Evolutionary conservation across 92 coral and sea anemone genomes (phyloP).

Genomic region (Meandrina meandrites): DNA sequence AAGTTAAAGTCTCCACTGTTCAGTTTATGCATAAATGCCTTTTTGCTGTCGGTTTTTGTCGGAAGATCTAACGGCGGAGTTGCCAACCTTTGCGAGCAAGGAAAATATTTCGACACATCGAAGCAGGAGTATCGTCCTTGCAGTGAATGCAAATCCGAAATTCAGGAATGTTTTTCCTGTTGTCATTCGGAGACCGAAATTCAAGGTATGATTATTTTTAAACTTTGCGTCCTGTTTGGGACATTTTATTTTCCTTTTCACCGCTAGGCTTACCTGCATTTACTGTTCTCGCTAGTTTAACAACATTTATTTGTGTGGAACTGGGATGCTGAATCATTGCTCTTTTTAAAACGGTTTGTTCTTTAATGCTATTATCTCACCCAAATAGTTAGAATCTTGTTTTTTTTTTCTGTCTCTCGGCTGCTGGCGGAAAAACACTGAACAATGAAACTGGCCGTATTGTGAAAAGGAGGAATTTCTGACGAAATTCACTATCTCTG

Average conservation of each 20-base stretch:
- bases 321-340: not conserved
- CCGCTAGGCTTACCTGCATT: not conserved
- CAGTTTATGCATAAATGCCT: not conserved
- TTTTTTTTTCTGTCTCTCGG: not conserved
- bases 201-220: slow-evolving; percentile 30
- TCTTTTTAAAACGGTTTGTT: not conserved
- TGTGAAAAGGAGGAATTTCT: not conserved
- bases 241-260: not conserved
- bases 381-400: not conserved
- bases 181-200: slow-evolving; percentile 20
- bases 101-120: slow-evolving; percentile 42
- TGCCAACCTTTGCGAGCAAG: slow-evolving; percentile 42
- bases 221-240: not conserved
- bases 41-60: not conserved
- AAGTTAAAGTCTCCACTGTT: not conserved
- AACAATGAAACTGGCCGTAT: not conserved
- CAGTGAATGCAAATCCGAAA: slow-evolving; percentile 46
- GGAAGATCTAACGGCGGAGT: slow-evolving; percentile 27
- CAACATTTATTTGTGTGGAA: not conserved
- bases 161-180: slow-evolving; percentile 8
- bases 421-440: not conserved
- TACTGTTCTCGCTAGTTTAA: not conserved
- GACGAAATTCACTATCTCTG: not conserved
- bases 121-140: slow-evolving; percentile 50
- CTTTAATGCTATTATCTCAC: not conserved